Percentiles rank a stretch among this genome's conserved stretches.
phyloP scores from a whole-genome alignment of 2,113 vertebrate species.

The Melospiza georgiana region DNA sequence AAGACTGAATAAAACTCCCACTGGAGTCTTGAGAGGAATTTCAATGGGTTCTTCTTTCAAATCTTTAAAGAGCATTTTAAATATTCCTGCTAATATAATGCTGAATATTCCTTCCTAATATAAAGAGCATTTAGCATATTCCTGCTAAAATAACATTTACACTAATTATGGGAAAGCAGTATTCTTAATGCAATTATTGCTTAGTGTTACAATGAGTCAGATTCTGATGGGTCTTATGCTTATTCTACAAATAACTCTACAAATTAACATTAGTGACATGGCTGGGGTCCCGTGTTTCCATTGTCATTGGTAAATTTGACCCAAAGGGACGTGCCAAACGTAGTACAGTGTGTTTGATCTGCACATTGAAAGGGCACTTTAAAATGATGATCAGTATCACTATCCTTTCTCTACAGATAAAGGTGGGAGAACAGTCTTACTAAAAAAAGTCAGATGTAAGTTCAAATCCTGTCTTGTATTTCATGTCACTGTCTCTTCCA shows the following conservation, averaged over 20 bases:
- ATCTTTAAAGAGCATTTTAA: neutral
- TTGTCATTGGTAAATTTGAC: neutral
- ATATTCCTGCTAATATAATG: neutral
- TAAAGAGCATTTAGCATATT: neutral
- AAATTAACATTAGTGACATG: neutral
- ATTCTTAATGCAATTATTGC: neutral
- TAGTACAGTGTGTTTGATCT: neutral
- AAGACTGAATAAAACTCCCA: neutral
- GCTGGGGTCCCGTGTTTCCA: rapidly evolving
- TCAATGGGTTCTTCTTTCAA: neutral
- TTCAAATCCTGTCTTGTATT: neutral
- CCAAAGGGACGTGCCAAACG: rapidly evolving
- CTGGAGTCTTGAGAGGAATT: neutral
- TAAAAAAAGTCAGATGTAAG: neutral
- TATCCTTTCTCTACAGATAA: neutral
- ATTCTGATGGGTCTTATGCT: neutral
- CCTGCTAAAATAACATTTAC: neutral
- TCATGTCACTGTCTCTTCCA: neutral
- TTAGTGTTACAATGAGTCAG: neutral
- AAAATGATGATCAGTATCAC: neutral
- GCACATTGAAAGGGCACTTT: neutral
- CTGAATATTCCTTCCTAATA: too few relatives aligned
- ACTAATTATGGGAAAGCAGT: neutral
- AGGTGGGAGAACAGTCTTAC: neutral
- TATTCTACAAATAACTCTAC: neutral